Evolutionary conservation across 2,113 vertebrate species (phyloP), one percentile per base, ranked within the genome.

Genomic region (Otis tarda): DNA sequence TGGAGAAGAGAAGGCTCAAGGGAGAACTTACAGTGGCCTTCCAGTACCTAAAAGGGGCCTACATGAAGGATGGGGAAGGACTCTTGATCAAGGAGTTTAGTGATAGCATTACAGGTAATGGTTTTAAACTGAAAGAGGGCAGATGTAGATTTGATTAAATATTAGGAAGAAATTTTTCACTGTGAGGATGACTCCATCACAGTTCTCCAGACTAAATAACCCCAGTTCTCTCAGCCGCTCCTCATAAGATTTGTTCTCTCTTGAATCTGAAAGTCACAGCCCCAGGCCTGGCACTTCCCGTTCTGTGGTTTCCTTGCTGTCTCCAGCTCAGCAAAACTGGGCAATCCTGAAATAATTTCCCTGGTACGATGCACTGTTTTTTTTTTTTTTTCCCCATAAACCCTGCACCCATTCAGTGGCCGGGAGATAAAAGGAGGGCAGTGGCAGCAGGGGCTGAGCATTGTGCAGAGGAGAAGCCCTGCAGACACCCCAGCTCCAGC

Each of bases 401-500:
- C 10, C 16, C 28, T n/a, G 22, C 2, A 6, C 23, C 50, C 30
- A 14, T 8, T 3, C 78, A 47, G 55, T 2, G 1, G 20, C 5
- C 0, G 2, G 27, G 7, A 8, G 30, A 95, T 80, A 94, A 94
- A 94, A 95, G 75, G 70, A 77, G 20, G 10, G 37, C 47, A 87
- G 73, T 5, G 1, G 50, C 18, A 83, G 47, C 35, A 68, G 68
- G 19, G n/a, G 9, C 20, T 2, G 1, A 61, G 88, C n/a, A 50
- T 9, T 0, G 0, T 43, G 39, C 55, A 70, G 50, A 49, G 39
- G 4, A 77, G 3, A 43, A 79, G 52, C 43, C 37, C 31, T 30
- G 17, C 18, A 75, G 56, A 24, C 16, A 53, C 1, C 2, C 2
- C 53, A 80, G 53, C 33, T 79, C 47, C 74, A 61, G 61, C 31